Evolutionary conservation across 2,113 vertebrate genomes (phyloP), one percentile per base, ranked within the genome.

Genomic region (Hymenochirus boettgeri): DNA sequence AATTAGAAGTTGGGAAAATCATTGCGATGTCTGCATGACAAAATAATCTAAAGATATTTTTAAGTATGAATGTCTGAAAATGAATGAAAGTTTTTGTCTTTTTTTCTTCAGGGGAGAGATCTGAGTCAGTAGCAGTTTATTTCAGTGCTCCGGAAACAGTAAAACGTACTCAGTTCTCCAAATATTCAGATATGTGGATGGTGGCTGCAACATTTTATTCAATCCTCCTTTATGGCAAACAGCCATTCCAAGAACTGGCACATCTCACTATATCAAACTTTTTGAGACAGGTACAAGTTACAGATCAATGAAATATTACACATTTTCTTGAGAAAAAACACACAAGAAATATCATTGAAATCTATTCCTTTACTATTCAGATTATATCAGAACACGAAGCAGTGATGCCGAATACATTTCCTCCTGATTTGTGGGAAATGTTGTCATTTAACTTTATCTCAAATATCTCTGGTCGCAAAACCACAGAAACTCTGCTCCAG

Each of bases 91-190:
- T 35, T 35, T 8, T 7, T 45, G 13, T 57, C 24, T 55, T 18
- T 65, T 4, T 72, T 35, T 15, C 53, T 11, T 25, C 13, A 72
- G 70, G 73, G 37, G 70, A 65, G 13, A 24, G 33, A 7, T 54
- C 60, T 2, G 72, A 71, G 15, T 21, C 45, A 12, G 33, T 71
- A n/a, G 12, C 69, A 3, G 8, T 54, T 24, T 69, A 74, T 22
- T 64, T 74, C 61, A 69, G 69, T 39, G 61, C 72, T 46, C 61
- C 70, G 0, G 65, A 61, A 23, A 63, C 64, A 24, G 15, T 71
- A 26, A 29, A 33, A 19, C 13, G 15, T 17, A 66, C 46, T 25
- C 15, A 42, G 10, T 74, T 69, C 50, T 69, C 72, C 13, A 18
- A 42, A 23, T 69, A 62, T 23, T 60, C 65, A 0, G 46, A 71